These are phyloP conservation scores for Notarius quadriscutis DNA, from an alignment of 2,113 vertebrate genomes.

Conservation along the genomic window DNA sequence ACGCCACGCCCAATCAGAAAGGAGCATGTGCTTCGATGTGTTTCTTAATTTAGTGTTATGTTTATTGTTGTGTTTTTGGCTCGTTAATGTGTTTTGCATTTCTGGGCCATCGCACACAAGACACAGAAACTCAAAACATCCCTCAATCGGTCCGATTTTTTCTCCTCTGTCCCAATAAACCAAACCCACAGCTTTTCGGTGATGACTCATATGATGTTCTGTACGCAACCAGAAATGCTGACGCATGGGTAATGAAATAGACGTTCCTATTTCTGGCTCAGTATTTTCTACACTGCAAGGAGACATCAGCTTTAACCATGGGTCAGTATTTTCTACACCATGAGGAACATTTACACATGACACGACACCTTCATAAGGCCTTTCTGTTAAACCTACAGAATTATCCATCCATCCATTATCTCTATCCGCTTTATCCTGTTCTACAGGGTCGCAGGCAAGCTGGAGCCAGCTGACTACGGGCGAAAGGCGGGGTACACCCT, in stretches of 20 bases:
- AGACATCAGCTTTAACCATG: neutral
- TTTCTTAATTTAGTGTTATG: neutral
- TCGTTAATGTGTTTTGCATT: neutral
- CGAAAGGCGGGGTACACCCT: no score
- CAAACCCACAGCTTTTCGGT: slow-evolving; percentile 2
- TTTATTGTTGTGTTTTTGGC: neutral
- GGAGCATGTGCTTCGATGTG: neutral
- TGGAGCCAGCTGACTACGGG: no score
- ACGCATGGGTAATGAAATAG: neutral
- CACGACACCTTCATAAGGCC: no score
- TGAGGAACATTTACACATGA: no score
- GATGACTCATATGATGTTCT: slow-evolving; percentile 3
- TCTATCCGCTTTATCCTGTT: no score
- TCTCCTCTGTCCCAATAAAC: neutral
- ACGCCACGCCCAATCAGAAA: neutral
- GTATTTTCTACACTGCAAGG: no score
- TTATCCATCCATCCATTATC: no score
- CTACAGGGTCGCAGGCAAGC: no score
- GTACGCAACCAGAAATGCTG: neutral
- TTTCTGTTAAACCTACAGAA: no score
- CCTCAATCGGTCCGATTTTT: neutral
- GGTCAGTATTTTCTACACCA: no score
- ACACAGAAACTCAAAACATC: neutral
- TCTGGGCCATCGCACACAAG: neutral
- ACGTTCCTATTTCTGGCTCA: neutral